Conservation (phyloP, 2,113 vertebrate genomes). For the Oncorhynchus kisutch region DNA sequence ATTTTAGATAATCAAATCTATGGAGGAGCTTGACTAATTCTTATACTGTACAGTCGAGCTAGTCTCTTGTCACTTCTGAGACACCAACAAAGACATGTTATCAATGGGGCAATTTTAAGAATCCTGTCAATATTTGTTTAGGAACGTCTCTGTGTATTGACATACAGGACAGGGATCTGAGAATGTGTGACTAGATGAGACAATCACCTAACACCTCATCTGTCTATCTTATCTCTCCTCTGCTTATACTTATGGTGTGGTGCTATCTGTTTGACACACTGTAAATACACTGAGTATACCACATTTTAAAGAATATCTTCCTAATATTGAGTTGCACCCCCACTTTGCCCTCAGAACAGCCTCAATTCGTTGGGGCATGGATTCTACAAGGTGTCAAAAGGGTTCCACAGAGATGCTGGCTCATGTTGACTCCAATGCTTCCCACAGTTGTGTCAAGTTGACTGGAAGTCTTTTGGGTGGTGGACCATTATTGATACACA, state of each 20-base stretch:
- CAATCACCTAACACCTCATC: constrained; percentile 1
- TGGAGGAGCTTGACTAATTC: background rate
- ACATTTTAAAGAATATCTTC: too few relatives aligned
- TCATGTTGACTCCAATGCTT: too few relatives aligned
- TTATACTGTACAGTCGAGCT: background rate
- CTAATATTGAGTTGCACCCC: too few relatives aligned
- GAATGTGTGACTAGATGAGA: constrained; percentile 29
- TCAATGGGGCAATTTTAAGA: background rate
- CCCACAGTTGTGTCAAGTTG: too few relatives aligned
- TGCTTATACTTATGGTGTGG: constrained; percentile 1
- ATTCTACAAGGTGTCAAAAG: too few relatives aligned
- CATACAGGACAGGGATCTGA: constrained; percentile 21
- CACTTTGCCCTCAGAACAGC: too few relatives aligned
- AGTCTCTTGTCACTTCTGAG: background rate
- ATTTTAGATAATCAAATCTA: too few relatives aligned
- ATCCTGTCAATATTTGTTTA: constrained; percentile 46
- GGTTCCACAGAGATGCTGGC: too few relatives aligned
- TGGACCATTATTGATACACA: too few relatives aligned
- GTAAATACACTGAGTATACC: background rate
- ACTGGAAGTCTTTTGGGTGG: too few relatives aligned
- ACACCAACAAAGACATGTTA: constrained; percentile 29
- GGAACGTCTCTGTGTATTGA: constrained; percentile 32
- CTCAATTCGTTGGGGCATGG: too few relatives aligned
- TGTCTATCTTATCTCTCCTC: constrained; percentile 46
- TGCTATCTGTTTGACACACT: constrained; percentile 16